Percentiles rank a stretch among this genome's conserved stretches.
Evolutionary conservation across 2,797 vertebrate species (phyloP).

Genomic region (Cyclura pinguis): DNA sequence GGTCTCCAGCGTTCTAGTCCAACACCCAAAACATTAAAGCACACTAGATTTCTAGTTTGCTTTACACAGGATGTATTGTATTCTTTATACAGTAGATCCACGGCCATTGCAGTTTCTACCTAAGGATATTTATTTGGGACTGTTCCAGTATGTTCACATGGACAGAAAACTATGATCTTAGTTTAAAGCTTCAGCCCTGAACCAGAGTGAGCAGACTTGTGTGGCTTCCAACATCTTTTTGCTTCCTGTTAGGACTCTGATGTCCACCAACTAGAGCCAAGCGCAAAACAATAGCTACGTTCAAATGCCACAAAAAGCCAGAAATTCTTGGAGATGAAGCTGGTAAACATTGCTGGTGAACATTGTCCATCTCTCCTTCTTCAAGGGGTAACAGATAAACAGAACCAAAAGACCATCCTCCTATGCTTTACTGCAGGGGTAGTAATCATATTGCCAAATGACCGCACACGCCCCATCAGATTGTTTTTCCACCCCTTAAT

Average conservation of each 20-base stretch:
- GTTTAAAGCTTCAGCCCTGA: background rate
- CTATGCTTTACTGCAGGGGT: too few species aligned
- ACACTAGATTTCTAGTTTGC: too few species aligned
- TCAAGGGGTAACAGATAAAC: too few species aligned
- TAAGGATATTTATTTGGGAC: background rate
- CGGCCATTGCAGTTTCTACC: background rate
- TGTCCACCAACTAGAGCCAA: background rate
- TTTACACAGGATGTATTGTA: background rate
- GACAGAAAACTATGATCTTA: background rate
- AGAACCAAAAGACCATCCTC: too few species aligned
- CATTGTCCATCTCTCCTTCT: too few species aligned
- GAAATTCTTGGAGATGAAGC: background rate
- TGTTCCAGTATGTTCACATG: background rate
- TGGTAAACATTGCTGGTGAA: too few species aligned
- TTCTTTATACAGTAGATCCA: background rate
- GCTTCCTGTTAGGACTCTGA: background rate
- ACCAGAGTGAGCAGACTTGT: background rate
- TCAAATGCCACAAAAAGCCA: background rate
- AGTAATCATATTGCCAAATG: too few species aligned
- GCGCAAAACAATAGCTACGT: background rate
- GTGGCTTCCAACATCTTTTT: background rate
- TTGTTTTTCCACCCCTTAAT: too few species aligned
- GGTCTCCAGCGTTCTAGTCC: too few species aligned
- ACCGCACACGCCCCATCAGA: too few species aligned
- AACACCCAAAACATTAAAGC: too few species aligned